Evolutionary conservation across 2,888 invertebrate species (phyloP).

Genomic region (Sipha maydis): DNA sequence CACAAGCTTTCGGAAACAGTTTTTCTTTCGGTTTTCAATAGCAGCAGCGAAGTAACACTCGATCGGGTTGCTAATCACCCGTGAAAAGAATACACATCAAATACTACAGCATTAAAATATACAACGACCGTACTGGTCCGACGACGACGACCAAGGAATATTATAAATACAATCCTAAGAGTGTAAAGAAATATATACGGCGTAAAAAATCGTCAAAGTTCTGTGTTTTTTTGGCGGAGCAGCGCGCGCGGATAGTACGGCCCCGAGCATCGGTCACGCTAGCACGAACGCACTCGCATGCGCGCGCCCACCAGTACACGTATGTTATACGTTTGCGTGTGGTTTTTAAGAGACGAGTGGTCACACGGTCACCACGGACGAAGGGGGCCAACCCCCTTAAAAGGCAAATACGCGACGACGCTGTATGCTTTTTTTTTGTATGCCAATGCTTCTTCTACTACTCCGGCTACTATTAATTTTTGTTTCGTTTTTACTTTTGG

Average conservation of each 20-base stretch:
- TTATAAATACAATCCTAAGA: too few relatives aligned
- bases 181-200: too few relatives aligned
- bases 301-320: neutral
- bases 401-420: slow-evolving; percentile 35
- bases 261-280: neutral
- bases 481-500: slow-evolving; percentile 13
- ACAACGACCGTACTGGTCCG: too few relatives aligned
- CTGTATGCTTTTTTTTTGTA: neutral
- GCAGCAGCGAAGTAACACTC: neutral
- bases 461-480: neutral
- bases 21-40: neutral
- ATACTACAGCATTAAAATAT: too few relatives aligned
- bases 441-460: neutral
- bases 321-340: neutral
- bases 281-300: neutral
- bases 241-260: neutral
- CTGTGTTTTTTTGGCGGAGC: too few relatives aligned
- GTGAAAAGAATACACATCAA: neutral
- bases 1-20: too few relatives aligned
- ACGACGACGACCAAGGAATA: too few relatives aligned
- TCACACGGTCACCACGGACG: neutral
- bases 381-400: slow-evolving; percentile 18
- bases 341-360: slow-evolving; percentile 33
- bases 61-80: slow-evolving; percentile 53
- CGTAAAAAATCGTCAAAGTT: too few relatives aligned